Base-by-base conservation (phyloP, 2,113 vertebrate species). In the Cyanoramphus novaezelandiae region DNA sequence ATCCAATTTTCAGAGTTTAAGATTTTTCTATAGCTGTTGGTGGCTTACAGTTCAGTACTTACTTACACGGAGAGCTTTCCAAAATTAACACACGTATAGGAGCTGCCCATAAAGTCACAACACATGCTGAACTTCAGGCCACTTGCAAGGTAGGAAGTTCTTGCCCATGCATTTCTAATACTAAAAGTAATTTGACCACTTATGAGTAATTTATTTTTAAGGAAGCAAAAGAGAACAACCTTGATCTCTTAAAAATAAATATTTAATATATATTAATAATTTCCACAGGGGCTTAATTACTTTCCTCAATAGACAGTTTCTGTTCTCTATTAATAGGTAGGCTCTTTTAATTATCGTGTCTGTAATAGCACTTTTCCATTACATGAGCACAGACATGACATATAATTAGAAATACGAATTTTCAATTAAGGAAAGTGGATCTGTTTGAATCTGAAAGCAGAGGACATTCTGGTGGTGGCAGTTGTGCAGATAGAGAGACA, bases 401-500 rank as follows among this genome's bases (percentile, higher is more conserved):
- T 53, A 94, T 60, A 91, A 79, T 93, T 91, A 91, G 60, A 96
- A 80, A 85, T 28, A 92, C 13, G 2, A 92, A 87, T 91, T 89
- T 86, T 71, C 46, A 87, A 17, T 69, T 91, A 68, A 44, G 35
- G 20, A 60, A 94, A 86, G 76, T 71, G 55, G 95, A 84, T 91
- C 83, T 35, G 44, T 77, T 71, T 67, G n/a, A 80, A 82, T 53
- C 33, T 84, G 43, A 62, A 84, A 92, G 53, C 62, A 78, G 77
- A 72, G 46, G 87, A 93, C 46, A 47, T 86, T 78, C 89, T 82
- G 72, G 59, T 6, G 19, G 60, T 72, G 46, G 44, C 41, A 95
- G 72, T 12, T 88, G 52, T 72, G 41, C 53, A 79, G 50, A 64
- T 43, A 60, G 20, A 44, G 17, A 90, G 59, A 82, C 21, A 77